Evolutionary conservation across 1,140 invertebrate species (phyloP).

Genomic region (Drosophila obscura): DNA sequence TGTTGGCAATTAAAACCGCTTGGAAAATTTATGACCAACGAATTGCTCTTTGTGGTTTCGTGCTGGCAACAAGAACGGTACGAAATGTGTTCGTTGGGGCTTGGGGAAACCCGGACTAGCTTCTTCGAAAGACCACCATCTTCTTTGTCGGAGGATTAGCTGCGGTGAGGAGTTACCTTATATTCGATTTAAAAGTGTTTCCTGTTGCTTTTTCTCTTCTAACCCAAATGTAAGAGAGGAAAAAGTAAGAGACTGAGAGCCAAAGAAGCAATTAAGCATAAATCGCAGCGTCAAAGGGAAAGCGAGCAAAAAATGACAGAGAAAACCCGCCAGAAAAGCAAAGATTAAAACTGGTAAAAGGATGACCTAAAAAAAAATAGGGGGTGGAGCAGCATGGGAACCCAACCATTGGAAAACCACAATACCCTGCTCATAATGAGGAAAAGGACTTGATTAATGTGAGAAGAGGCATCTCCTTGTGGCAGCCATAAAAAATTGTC

Average conservation of each 20-base stretch:
- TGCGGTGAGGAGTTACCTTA: constrained; percentile 36
- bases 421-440: constrained; percentile 34
- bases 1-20: constrained; percentile 57
- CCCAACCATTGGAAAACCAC: no score
- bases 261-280: constrained; percentile 63
- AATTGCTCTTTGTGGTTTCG: constrained; percentile 62
- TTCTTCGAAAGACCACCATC: constrained; percentile 11
- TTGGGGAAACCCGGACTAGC: constrained; percentile 3
- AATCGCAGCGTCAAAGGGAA: constrained; percentile 50
- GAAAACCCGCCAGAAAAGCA: constrained; percentile 1
- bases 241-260: constrained; percentile 27
- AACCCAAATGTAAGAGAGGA: constrained; percentile 27
- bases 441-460: constrained; percentile 51
- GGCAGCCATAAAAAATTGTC: constrained; percentile 48
- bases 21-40: constrained; percentile 67
- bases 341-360: neutral
- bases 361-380: no score
- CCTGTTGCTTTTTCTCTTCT: neutral
- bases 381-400: no score
- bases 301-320: constrained; percentile 10
- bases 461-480: neutral
- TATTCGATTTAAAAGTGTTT: constrained; percentile 58
- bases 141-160: constrained; percentile 13
- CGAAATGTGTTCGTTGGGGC: constrained; percentile 23
- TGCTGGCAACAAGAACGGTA: constrained; percentile 32